Base-by-base conservation (phyloP, 2,888 invertebrate genomes). In the Ophion ellenae region DNA sequence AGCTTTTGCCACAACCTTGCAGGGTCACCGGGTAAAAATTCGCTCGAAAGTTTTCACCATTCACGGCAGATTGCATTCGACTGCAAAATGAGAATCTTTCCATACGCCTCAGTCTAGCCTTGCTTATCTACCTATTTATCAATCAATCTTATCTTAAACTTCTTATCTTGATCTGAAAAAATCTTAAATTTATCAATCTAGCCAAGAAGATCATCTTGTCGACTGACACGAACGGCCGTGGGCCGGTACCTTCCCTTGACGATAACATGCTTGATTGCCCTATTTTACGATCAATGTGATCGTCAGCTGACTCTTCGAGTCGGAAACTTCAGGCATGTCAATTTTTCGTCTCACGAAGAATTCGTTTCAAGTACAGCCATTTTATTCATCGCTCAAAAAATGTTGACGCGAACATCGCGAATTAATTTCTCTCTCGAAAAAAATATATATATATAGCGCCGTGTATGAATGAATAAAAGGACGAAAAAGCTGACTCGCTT, bases 401-500 rank as follows among this genome's bases (percentile, higher is more conserved):
- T 28, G 28, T 28, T 64, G 14, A 5, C 28, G 14, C 64, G 14
- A 64, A 64, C 28, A 5, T 32, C 64, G 24, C 28, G 64, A 64
- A 28, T 28, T 64, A 64, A 64, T 28, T 64, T 32, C 28, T 64
- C 20, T 32, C 28, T 14, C 7, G 20, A 47, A 17, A 45, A 10
- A 45, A 47, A 17, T 53, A 53, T 53, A 45, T 24, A 24, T 32
- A 32, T 32, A 2, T 7, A 7, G 28, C 24, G 28, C 20, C n/a
- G n/a, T 64, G 5, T 5, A n/a, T 24, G 11, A 28, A 45, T 9
- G n/a, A 28, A 76, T 64, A 14, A 64, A 32, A 40, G 28, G 57
- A 24, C 45, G 64, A 53, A 76, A 47, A 28, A n/a, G 63, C 47
- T 70, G 47, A 70, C 40, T 70, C n/a, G n/a, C 32, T n/a, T 63